Conservation (phyloP, 2,888 invertebrate species). For the Chloroclystis v-ata region DNA sequence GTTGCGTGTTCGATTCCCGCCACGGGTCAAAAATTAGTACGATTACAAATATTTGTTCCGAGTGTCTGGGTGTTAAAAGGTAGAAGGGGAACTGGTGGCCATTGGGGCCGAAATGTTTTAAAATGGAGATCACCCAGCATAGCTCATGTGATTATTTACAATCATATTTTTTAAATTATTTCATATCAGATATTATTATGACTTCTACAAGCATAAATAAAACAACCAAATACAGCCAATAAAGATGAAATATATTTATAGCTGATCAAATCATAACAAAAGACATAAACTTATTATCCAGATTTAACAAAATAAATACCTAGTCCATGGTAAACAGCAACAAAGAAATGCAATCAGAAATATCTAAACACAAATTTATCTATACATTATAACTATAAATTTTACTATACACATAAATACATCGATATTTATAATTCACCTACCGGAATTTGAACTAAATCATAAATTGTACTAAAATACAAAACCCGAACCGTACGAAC, state of each 20-base stretch:
- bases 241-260: constrained; percentile 68
- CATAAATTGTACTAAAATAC: constrained; percentile 64
- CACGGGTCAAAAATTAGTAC: no score
- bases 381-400: constrained; percentile 44
- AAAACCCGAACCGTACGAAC: constrained; percentile 44
- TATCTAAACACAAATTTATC: constrained; percentile 43
- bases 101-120: no score
- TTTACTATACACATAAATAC: constrained; percentile 61
- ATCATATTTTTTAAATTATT: no score
- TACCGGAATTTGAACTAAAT: constrained; percentile 62
- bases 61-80: no score
- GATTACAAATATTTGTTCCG: no score
- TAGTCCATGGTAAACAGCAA: constrained; percentile 62
- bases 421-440: constrained; percentile 45
- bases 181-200: no score
- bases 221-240: constrained; percentile 51
- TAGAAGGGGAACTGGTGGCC: no score
- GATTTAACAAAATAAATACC: constrained; percentile 76
- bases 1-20: no score
- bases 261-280: constrained; percentile 72
- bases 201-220: constrained; percentile 26
- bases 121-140: no score
- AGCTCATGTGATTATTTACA: no score
- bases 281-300: constrained; percentile 72
- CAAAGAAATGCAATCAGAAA: constrained; percentile 54